These are phyloP conservation scores for Squalus acanthias DNA, from an alignment of 2,797 vertebrate genomes.

Conservation along the genomic window DNA sequence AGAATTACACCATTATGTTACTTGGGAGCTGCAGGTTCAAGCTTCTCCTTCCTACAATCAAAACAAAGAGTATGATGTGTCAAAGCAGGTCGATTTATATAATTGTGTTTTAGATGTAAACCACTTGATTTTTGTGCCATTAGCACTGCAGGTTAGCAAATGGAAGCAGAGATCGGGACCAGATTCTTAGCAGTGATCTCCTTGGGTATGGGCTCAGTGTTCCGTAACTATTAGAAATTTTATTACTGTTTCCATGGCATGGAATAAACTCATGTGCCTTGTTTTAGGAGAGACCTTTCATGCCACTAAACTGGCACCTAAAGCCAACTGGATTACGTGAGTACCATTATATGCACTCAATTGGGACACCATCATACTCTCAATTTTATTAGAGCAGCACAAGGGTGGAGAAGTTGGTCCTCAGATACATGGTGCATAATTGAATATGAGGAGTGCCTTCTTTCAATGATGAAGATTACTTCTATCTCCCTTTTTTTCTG, in stretches of 20 bases:
- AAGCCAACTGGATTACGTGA: background rate
- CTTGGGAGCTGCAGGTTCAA: slow-evolving; percentile 18
- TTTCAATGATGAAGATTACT: background rate
- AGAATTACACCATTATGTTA: background rate
- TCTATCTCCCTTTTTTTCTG: background rate
- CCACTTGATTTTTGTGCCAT: slow-evolving; percentile 23
- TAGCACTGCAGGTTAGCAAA: background rate
- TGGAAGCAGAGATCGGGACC: slow-evolving; percentile 2
- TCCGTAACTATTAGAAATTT: background rate
- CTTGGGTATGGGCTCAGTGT: background rate
- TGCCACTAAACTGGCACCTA: background rate
- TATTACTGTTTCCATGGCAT: background rate
- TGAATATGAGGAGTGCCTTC: background rate
- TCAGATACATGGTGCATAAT: background rate
- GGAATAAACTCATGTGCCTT: slow-evolving; percentile 7
- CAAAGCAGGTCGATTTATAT: background rate
- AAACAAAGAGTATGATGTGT: background rate
- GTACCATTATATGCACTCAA: background rate
- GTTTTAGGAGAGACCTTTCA: background rate
- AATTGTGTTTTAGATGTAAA: background rate
- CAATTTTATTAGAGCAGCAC: background rate
- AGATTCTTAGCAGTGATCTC: slow-evolving; percentile 2
- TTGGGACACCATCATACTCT: background rate
- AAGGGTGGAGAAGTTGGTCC: background rate
- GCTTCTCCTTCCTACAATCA: background rate